phyloP scores from a whole-genome alignment of 2,888 invertebrate species.

The Leptopterna dolabrata region DNA sequence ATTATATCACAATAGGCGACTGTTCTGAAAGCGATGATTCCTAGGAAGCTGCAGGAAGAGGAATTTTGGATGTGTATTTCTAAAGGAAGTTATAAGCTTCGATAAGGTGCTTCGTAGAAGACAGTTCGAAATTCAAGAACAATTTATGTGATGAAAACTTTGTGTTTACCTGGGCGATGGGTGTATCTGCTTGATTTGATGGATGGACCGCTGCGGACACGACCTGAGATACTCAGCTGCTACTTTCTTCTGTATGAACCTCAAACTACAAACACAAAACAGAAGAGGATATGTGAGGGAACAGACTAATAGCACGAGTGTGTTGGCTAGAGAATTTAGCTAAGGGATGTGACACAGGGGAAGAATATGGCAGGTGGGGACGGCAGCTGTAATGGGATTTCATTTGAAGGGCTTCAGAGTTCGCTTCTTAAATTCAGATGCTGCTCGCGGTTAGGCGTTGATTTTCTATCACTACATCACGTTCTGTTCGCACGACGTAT shows the following conservation, averaged over 20 bases:
- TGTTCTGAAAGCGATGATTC: too few relatives aligned
- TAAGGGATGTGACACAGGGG: not conserved
- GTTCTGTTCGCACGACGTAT: not conserved
- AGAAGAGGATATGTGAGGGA: not conserved
- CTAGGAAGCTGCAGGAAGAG: not conserved
- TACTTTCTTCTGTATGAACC: slow-evolving; percentile 50
- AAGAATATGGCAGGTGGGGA: not conserved
- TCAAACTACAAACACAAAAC: slow-evolving; percentile 44
- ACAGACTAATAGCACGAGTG: not conserved
- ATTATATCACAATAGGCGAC: too few relatives aligned
- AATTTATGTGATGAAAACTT: not conserved
- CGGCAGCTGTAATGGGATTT: slow-evolving; percentile 29
- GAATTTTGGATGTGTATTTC: not conserved
- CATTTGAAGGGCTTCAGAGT: slow-evolving; percentile 15
- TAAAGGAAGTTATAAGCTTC: not conserved
- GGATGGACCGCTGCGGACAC: slow-evolving; percentile 33
- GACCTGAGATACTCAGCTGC: slow-evolving; percentile 52
- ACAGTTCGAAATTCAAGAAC: not conserved
- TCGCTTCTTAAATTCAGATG: not conserved
- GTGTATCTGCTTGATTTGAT: slow-evolving; percentile 19
- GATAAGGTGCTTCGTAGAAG: not conserved
- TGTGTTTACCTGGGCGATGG: slow-evolving; percentile 15
- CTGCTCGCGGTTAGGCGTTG: not conserved
- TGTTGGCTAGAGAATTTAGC: not conserved
- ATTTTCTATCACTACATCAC: slow-evolving; percentile 20